Evolutionary conservation across 2,888 invertebrate genomes (phyloP), one percentile per base, ranked within the genome.

Genomic region (Junonia oenone): DNA sequence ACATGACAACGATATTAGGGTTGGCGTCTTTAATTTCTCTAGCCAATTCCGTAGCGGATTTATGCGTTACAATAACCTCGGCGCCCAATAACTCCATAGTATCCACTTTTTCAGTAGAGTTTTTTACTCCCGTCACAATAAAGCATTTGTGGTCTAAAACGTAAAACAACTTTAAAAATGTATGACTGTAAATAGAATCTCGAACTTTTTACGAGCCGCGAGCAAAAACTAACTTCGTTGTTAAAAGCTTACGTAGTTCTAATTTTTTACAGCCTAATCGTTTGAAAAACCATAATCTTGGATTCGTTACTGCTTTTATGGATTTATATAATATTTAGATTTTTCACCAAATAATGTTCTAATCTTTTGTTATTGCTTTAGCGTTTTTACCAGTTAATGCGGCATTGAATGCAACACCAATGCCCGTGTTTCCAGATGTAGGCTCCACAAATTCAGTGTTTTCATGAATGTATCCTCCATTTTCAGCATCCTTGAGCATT

Each of bases 91-190:
- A 94, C 62, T 93, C 92, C 68, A 99, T 83, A 0, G 96, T 94
- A 68, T 95, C 94, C 1, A 97, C 96, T 89, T 99, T 99, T 81
- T 99, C 99, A 69, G 95, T 94, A 15, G 98, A 98, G 97, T 98
- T 98, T 86, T 98, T 98, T 76, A 97, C 96, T 0, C 98, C 97
- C 95, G 98, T 97, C 0, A 98, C 97, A 68, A 99, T 97, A 35
- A 97, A 93, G 79, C 98, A 98, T 63, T 94, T 93, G 83, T 98
- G 98, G 5, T 97, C 91, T 75, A 73, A 66, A 56, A 31, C 19
- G 17, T 17, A 19, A 14, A 27, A 19, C 33, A 17, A 26, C 9
- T n/a, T 4, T 15, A 13, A 43, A n/a, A 11, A n/a, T 2, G 9
- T 19, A 19, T n/a, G n/a, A n/a, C n/a, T n/a, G n/a, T n/a, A n/a